A percentile compares a stretch with the other conserved stretches of the same genome.
Conservation (phyloP, 1,140 invertebrate genomes). For the Thaumatotibia leucotreta region DNA sequence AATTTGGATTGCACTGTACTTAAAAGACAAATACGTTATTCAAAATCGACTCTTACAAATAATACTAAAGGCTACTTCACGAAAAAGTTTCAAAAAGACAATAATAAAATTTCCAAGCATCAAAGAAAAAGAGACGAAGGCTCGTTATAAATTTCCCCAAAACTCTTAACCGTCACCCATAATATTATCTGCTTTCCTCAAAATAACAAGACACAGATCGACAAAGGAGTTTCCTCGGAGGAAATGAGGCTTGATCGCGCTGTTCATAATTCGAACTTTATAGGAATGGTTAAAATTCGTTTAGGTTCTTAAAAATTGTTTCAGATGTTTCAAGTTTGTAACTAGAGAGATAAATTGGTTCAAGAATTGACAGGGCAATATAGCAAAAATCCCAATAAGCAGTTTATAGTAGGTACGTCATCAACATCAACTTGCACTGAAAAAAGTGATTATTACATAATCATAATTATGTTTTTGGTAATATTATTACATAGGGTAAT, state of each 20-base stretch:
- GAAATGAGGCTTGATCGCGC: conserved; percentile 32
- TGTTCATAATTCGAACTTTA: conserved; percentile 35
- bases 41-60: background rate
- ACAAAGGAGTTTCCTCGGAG: conserved; percentile 38
- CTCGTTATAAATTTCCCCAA: conserved; percentile 30
- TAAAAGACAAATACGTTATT: background rate
- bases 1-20: too few relatives aligned
- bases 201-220: conserved; percentile 41
- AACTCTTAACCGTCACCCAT: conserved; percentile 24
- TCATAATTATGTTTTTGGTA: too few relatives aligned
- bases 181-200: conserved; percentile 28
- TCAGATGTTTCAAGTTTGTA: too few relatives aligned
- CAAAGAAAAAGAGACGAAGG: conserved; percentile 17
- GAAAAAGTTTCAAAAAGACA: background rate
- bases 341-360: too few relatives aligned
- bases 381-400: too few relatives aligned
- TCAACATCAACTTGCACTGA: too few relatives aligned
- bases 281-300: conserved; percentile 26
- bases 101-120: conserved; percentile 11
- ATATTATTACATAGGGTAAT: too few relatives aligned
- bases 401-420: too few relatives aligned
- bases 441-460: too few relatives aligned
- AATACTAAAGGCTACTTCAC: background rate
- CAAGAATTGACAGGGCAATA: too few relatives aligned
- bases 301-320: too few relatives aligned